Percentiles rank a stretch among this genome's conserved stretches.
phyloP scores from a whole-genome alignment of 2,113 vertebrate genomes.

The Tiliqua scincoides region DNA sequence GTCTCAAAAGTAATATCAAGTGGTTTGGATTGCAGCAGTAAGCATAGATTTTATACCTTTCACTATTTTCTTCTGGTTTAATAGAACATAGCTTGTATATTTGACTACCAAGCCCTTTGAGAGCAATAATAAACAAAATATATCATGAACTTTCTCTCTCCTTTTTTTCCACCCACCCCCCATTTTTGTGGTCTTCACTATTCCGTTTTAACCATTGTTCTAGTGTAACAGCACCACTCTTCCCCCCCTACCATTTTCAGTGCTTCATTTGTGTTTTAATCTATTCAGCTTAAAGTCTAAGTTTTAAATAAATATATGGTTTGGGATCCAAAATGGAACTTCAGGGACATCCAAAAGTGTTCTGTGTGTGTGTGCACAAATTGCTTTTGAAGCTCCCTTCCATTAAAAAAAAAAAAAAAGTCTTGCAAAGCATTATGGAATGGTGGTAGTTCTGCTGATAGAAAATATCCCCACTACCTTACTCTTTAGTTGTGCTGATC shows the following conservation, averaged over 20 bases:
- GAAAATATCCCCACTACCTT: neutral
- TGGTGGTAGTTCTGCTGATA: neutral
- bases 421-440: neutral
- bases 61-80: constrained; percentile 68
- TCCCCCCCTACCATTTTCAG: constrained; percentile 21
- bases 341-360: neutral
- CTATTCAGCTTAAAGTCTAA: neutral
- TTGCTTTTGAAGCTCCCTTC: neutral
- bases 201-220: constrained; percentile 55
- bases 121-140: constrained; percentile 80
- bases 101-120: constrained; percentile 69
- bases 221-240: neutral
- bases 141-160: constrained; percentile 47
- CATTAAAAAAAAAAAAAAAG: neutral
- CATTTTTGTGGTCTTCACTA: constrained; percentile 34
- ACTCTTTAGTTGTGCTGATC: neutral
- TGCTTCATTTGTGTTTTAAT: constrained; percentile 18
- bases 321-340: neutral
- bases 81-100: constrained; percentile 64
- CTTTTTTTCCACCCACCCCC: constrained; percentile 56
- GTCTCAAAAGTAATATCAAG: constrained; percentile 56
- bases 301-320: neutral
- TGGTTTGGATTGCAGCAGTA: constrained; percentile 53
- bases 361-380: neutral
- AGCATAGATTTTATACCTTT: constrained; percentile 65